phyloP scores from a whole-genome alignment of 2,797 vertebrate species.

The Lutjanus argentimaculatus region DNA sequence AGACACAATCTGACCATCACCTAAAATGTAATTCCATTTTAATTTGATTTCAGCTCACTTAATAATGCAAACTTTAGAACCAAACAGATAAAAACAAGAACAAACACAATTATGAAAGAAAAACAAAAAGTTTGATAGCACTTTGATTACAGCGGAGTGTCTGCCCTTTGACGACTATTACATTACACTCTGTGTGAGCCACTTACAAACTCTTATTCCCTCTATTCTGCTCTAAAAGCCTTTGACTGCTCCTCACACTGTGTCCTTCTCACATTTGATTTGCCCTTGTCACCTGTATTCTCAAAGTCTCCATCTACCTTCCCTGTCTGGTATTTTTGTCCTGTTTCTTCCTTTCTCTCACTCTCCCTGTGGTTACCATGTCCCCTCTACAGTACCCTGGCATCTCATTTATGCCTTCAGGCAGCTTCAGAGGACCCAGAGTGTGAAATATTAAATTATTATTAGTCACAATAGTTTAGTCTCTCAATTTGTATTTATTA shows the following conservation, averaged over 20 bases:
- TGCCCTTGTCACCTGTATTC: slow-evolving; percentile 31
- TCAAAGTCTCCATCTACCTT: slow-evolving; percentile 14
- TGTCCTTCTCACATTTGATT: slow-evolving; percentile 26
- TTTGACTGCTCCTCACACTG: slow-evolving; percentile 13
- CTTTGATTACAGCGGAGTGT: slow-evolving; percentile 4
- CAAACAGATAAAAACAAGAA: slow-evolving; percentile 18
- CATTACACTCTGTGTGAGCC: slow-evolving; percentile 12
- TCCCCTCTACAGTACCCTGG: background rate
- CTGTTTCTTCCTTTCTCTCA: background rate
- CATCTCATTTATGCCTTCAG: slow-evolving; percentile 5
- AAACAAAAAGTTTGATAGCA: slow-evolving; percentile 23
- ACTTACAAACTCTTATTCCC: slow-evolving; percentile 16
- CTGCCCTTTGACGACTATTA: slow-evolving; percentile 13
- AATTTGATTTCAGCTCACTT: background rate
- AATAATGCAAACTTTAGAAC: slow-evolving; percentile 3
- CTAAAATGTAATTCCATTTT: background rate
- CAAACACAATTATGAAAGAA: slow-evolving; percentile 29
- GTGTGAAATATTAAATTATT: slow-evolving; percentile 20
- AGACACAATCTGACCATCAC: background rate
- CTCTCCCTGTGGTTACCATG: background rate
- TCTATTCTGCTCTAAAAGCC: slow-evolving; percentile 33
- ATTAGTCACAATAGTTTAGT: slow-evolving; percentile 27
- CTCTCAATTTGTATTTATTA: background rate
- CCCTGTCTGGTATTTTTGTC: background rate
- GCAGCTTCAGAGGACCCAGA: slow-evolving; percentile 26